A percentile compares a stretch with the other conserved stretches of the same genome.
Conservation (phyloP, 2,797 vertebrate genomes). For the Amphiprion clarkii region DNA sequence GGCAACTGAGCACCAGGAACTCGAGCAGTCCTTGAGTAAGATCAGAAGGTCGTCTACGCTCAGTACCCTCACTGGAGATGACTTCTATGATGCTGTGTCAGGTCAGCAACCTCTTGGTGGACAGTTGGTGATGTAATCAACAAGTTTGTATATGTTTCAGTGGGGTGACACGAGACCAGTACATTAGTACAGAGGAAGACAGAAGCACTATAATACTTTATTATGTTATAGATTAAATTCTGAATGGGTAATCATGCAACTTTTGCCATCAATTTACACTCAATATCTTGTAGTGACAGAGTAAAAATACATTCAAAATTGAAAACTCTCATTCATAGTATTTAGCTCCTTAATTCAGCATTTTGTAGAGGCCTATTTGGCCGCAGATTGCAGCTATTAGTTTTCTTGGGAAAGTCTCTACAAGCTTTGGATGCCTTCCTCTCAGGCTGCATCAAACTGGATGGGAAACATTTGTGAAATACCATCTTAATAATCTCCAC, state of each 20-base stretch:
- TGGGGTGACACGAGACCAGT: background rate
- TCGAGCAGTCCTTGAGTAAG: slow-evolving; percentile 88
- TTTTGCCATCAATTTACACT: background rate
- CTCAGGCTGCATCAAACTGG: background rate
- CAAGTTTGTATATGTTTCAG: background rate
- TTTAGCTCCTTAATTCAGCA: background rate
- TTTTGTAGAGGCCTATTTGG: background rate
- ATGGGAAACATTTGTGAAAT: background rate
- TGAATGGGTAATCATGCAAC: background rate
- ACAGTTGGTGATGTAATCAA: slow-evolving; percentile 3
- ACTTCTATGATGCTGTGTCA: slow-evolving; percentile 95
- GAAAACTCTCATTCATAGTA: background rate
- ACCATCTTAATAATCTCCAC: background rate
- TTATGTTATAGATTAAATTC: background rate
- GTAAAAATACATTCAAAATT: background rate
- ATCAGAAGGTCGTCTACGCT: slow-evolving; percentile 81
- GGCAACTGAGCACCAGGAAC: slow-evolving; percentile 89
- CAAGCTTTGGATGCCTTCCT: background rate
- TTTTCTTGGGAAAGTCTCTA: background rate
- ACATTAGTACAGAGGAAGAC: background rate
- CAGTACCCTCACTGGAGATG: slow-evolving; percentile 89
- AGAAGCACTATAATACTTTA: background rate
- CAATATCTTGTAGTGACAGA: background rate
- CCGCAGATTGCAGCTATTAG: background rate
- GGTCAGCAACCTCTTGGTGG: slow-evolving; percentile 80